A percentile compares a stretch with the other conserved stretches of the same genome.
Evolutionary conservation across 2,888 invertebrate species (phyloP).

Genomic region (Rhopalosiphum nymphaeae): DNA sequence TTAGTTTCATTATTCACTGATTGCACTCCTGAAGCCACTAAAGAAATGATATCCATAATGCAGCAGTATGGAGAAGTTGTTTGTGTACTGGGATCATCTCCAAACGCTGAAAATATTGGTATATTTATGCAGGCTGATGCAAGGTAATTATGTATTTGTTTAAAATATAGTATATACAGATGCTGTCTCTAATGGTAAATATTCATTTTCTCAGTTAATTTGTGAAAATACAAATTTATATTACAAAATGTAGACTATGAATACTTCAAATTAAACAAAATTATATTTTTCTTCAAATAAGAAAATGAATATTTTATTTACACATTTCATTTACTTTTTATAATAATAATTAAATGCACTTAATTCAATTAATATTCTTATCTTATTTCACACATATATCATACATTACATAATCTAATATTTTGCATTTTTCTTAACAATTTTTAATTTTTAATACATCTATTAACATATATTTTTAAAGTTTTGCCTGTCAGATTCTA

Average conservation of each 20-base stretch:
- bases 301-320: background rate
- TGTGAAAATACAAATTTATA: background rate
- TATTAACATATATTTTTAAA: background rate
- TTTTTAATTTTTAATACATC: background rate
- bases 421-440: conserved; percentile 10
- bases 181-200: background rate
- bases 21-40: conserved; percentile 91
- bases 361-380: background rate
- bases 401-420: background rate
- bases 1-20: conserved; percentile 98
- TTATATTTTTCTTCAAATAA: background rate
- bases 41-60: conserved; percentile 95
- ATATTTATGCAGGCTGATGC: conserved; percentile 96
- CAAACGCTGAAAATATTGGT: conserved; percentile 86
- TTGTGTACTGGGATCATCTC: conserved; percentile 92
- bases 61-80: conserved; percentile 97
- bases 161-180: background rate
- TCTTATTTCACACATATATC: background rate
- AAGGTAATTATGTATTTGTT: conserved; percentile 73
- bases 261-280: background rate
- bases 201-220: background rate
- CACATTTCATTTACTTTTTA: background rate
- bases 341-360: background rate
- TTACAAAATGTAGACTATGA: background rate
- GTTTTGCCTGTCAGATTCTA: background rate